Evolutionary conservation across 1,140 invertebrate genomes (phyloP).

Genomic region (Helicoverpa armigera): DNA sequence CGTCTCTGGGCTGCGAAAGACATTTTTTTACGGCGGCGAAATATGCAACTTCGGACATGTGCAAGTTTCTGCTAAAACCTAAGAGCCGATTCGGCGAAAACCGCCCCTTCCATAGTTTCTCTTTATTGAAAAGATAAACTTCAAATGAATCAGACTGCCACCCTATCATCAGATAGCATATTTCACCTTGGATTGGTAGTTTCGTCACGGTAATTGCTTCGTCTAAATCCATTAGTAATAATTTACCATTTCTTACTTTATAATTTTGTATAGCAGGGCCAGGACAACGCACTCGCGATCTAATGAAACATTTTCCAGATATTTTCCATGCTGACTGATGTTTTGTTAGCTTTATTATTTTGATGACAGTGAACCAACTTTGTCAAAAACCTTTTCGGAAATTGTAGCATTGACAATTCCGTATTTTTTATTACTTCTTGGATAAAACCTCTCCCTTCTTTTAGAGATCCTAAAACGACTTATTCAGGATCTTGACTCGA

Average conservation of each 20-base stretch:
- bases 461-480: too few relatives aligned
- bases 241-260: constrained; percentile 20
- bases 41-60: constrained; percentile 66
- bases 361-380: not conserved
- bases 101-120: constrained; percentile 72
- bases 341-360: not conserved
- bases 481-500: too few relatives aligned
- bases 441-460: too few relatives aligned
- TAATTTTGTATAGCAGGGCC: constrained; percentile 1
- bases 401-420: too few relatives aligned
- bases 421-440: too few relatives aligned
- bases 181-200: constrained; percentile 60
- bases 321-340: not conserved
- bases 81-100: constrained; percentile 70
- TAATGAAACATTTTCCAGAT: not conserved
- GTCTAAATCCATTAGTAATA: constrained; percentile 67
- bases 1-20: constrained; percentile 64
- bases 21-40: constrained; percentile 62
- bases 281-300: not conserved
- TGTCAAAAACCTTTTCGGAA: not conserved
- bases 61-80: constrained; percentile 73
- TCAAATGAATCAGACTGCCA: constrained; percentile 74
- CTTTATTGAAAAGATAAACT: constrained; percentile 67
- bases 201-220: constrained; percentile 72
- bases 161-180: constrained; percentile 67